phyloP scores from a whole-genome alignment of 2,888 invertebrate species.

The Polydesmus complanatus region DNA sequence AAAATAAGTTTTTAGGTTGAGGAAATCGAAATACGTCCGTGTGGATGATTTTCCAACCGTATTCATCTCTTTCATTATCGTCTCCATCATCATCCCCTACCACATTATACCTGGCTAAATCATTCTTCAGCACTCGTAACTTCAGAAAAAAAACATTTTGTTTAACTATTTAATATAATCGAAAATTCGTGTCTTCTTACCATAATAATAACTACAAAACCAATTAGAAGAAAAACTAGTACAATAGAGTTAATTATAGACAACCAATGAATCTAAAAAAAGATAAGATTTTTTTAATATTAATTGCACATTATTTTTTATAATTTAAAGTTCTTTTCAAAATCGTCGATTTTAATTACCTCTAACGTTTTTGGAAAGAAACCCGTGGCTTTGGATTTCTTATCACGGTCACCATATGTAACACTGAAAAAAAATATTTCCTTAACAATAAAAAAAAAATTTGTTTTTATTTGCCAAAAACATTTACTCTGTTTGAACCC shows the following conservation, averaged over 20 bases:
- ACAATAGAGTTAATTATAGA: slow-evolving; percentile 40
- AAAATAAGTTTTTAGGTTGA: slow-evolving; percentile 34
- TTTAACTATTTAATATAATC: background rate
- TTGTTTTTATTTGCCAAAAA: background rate
- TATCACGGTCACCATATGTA: slow-evolving; percentile 31
- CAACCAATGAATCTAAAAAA: slow-evolving; percentile 38
- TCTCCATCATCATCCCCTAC: slow-evolving; percentile 33
- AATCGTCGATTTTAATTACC: slow-evolving; percentile 23
- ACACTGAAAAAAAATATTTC: slow-evolving; percentile 25
- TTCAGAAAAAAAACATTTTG: slow-evolving; percentile 20
- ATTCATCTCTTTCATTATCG: slow-evolving; percentile 35
- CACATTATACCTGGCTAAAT: slow-evolving; percentile 37
- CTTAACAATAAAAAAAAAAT: background rate
- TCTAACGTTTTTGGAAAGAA: slow-evolving; percentile 39
- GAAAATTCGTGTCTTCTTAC: slow-evolving; percentile 26
- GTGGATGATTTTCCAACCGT: slow-evolving; percentile 40
- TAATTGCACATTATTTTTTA: no score
- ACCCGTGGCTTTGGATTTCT: slow-evolving; percentile 30
- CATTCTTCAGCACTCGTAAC: slow-evolving; percentile 37
- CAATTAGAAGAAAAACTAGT: slow-evolving; percentile 37
- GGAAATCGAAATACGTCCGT: slow-evolving; percentile 39
- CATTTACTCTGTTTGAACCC: slow-evolving; percentile 34
- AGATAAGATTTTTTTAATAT: background rate
- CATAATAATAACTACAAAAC: slow-evolving; percentile 38
- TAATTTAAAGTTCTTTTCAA: background rate